Base-by-base conservation (phyloP, 2,113 vertebrate genomes). In the Choloepus hoffmanni region DNA sequence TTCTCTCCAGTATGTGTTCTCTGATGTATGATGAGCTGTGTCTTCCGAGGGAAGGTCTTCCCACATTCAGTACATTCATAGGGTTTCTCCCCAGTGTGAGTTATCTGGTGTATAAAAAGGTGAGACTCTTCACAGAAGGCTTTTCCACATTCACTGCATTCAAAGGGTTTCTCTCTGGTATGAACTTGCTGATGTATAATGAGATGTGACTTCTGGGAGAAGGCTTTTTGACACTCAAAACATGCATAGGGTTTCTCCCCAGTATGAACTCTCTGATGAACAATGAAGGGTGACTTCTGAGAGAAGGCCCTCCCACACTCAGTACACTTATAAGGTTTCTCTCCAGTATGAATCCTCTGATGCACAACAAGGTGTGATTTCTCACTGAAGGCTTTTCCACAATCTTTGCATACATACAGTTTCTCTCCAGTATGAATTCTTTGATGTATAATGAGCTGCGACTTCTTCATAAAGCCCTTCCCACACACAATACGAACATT, bases 351-450 rank as follows among this genome's bases (percentile, higher is more conserved):
- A 30, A 55, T 53, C 50, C 45, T 79, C 26, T 79, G 62, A 58
- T 81, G 77, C 14, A 58, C n/a, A 45, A 43, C 24, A 30, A 70
- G 36, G 6, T n/a, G 21, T 23, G 74, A 90, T 55, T 33, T 90
- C 12, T 58, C 24, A 43, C 40, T 40, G 50, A 81, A 90, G 30
- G 77, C 45, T 58, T 81, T 90, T 40, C 63, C 19, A 70, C 63
- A 90, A 11, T 90, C 48, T 23, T 19, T 30, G 26, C 89, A 90
- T 58, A n/a, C 19, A 77, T 89, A 89, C 10, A 43, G 63, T 87
- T 90, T 94, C 86, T 94, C 78, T 76, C 86, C 70, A 67, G 79
- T 90, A 74, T 90, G 86, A 68, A 70, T 81, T 87, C 67, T 92
- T 62, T 92, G 28, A 82, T 87, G 76, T 74, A 67, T 62, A 58